A percentile compares a stretch with the other conserved stretches of the same genome.
phyloP scores from a whole-genome alignment of 1,140 invertebrate species.

The Phocides pigmalion region DNA sequence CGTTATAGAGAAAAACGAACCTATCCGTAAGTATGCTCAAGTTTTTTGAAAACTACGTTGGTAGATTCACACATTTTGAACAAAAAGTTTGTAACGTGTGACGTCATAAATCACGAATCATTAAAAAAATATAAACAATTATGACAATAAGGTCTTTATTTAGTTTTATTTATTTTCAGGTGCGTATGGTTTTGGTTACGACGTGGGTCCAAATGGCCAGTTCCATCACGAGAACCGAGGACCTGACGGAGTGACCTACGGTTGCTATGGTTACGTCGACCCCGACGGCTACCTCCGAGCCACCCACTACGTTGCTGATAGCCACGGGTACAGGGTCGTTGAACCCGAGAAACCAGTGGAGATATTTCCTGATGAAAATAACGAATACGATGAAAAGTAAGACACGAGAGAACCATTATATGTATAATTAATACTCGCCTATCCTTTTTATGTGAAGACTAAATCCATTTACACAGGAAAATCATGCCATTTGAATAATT shows the following conservation, averaged over 20 bases:
- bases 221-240: conserved; percentile 91
- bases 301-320: conserved; percentile 91
- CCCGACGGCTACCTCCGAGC: conserved; percentile 86
- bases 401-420: too few species aligned
- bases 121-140: too few species aligned
- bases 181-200: conserved; percentile 89
- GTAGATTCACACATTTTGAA: too few species aligned
- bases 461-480: too few species aligned
- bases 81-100: too few species aligned
- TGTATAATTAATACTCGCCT: background rate
- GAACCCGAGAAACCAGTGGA: conserved; percentile 88
- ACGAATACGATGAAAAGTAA: conserved; percentile 74
- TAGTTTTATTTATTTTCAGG: conserved; percentile 69
- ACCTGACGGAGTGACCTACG: conserved; percentile 90
- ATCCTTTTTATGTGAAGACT: background rate
- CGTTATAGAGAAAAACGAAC: too few species aligned
- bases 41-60: too few species aligned
- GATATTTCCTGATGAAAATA: conserved; percentile 85
- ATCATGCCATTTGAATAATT: too few species aligned
- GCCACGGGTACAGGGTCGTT: conserved; percentile 90
- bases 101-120: background rate
- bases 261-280: conserved; percentile 91
- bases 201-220: conserved; percentile 88
- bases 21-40: too few species aligned
- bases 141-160: too few species aligned